Percentiles rank a stretch among this genome's conserved stretches.
Evolutionary conservation across 2,113 vertebrate genomes (phyloP).

Genomic region (Antechinus flavipes): DNA sequence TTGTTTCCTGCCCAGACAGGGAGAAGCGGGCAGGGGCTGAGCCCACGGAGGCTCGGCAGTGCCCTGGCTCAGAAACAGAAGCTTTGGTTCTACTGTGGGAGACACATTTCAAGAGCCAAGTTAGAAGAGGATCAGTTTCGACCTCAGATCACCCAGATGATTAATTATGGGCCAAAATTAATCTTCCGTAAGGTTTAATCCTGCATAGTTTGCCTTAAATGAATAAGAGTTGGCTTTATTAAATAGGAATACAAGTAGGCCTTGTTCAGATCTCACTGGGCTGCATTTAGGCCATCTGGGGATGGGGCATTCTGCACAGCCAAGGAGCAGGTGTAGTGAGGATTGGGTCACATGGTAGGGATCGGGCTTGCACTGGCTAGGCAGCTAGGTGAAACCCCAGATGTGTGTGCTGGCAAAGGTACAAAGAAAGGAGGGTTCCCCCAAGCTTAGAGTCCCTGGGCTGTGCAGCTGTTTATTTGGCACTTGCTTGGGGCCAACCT

Average conservation of each 20-base stretch:
- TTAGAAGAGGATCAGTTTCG: conserved; percentile 42
- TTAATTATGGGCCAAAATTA: conserved; percentile 58
- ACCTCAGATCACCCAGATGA: conserved; percentile 63
- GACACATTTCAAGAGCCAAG: conserved; percentile 49
- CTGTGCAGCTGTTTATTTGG: conserved; percentile 75
- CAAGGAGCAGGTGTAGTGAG: conserved; percentile 65
- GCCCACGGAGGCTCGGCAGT: not conserved
- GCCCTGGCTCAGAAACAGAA: conserved; percentile 23
- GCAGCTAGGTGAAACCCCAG: conserved; percentile 75
- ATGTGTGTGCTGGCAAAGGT: conserved; percentile 73
- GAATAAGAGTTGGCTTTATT: conserved; percentile 44
- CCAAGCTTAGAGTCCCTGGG: conserved; percentile 73
- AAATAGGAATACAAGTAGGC: conserved; percentile 6
- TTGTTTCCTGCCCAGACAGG: not conserved
- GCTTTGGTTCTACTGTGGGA: conserved; percentile 38
- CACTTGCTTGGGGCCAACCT: conserved; percentile 61
- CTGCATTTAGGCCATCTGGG: conserved; percentile 38
- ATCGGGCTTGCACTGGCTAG: conserved; percentile 36
- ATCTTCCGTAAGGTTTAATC: conserved; percentile 63
- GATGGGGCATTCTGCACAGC: not conserved
- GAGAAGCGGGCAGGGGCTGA: not conserved
- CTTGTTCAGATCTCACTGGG: conserved; percentile 55
- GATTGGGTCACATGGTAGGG: conserved; percentile 44
- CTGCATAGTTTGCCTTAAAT: conserved; percentile 66
- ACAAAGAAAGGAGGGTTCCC: conserved; percentile 66